Evolutionary conservation across 1,140 invertebrate genomes (phyloP).

Genomic region (Trigoniulus corallinus): DNA sequence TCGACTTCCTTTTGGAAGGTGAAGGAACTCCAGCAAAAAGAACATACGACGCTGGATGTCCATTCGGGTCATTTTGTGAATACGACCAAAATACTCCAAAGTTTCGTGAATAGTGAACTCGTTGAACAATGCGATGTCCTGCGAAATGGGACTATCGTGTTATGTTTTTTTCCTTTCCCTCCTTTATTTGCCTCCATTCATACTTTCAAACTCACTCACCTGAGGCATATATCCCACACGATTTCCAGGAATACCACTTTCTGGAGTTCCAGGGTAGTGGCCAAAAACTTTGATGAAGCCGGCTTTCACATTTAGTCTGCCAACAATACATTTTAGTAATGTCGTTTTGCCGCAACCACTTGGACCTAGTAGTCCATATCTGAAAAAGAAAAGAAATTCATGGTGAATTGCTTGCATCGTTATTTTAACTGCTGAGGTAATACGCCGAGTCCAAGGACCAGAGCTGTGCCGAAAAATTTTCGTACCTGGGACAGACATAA

Average conservation of each 20-base stretch:
- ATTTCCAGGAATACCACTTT: constrained; percentile 69
- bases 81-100: constrained; percentile 91
- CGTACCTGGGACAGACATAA: not conserved
- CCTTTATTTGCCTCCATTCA: no score
- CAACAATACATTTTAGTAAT: constrained; percentile 70
- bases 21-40: constrained; percentile 77
- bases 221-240: constrained; percentile 66
- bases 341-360: constrained; percentile 60
- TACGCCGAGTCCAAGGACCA: not conserved
- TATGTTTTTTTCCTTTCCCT: no score
- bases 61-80: constrained; percentile 69
- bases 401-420: not conserved
- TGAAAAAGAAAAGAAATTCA: constrained; percentile 23
- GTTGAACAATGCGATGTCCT: constrained; percentile 84
- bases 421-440: not conserved
- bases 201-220: constrained; percentile 16
- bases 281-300: constrained; percentile 76
- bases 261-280: constrained; percentile 54
- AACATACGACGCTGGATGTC: constrained; percentile 63
- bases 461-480: not conserved
- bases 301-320: constrained; percentile 54
- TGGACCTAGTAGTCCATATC: constrained; percentile 54
- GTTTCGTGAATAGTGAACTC: constrained; percentile 91
- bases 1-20: constrained; percentile 64
- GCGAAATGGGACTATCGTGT: no score